These are phyloP conservation scores for Blastomussa wellsi DNA, from an alignment of 92 coral and sea anemone genomes.

Conservation along the genomic window DNA sequence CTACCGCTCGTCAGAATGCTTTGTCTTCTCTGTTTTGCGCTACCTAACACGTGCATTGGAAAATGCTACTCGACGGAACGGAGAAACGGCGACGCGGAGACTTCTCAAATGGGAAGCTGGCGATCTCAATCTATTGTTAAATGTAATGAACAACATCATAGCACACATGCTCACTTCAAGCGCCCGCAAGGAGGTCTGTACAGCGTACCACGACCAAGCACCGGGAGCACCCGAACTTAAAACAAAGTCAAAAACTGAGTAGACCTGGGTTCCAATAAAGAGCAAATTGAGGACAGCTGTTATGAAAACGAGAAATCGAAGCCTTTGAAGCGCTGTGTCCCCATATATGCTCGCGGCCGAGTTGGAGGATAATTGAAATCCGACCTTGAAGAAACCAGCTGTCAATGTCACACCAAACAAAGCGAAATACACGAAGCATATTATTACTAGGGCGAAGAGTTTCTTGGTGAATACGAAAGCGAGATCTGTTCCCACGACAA, in stretches of 20 bases:
- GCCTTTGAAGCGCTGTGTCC: conserved; percentile 8
- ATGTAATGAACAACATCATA: conserved; percentile 17
- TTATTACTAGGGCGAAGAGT: conserved; percentile 1
- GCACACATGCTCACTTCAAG: conserved; percentile 32
- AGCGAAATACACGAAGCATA: conserved; percentile 34
- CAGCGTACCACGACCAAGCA: conserved; percentile 52
- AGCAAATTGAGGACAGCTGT: conserved; percentile 15
- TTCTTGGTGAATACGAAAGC: conserved; percentile 2
- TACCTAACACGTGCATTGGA: neutral
- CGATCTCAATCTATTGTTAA: conserved; percentile 27
- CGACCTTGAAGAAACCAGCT: conserved; percentile 26
- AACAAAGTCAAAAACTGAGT: conserved; percentile 12
- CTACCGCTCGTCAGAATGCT: neutral
- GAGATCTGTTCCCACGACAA: conserved; percentile 24
- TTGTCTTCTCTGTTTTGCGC: neutral
- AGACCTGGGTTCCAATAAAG: conserved; percentile 23
- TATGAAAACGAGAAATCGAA: conserved; percentile 10
- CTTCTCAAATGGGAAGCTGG: neutral
- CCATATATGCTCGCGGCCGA: conserved; percentile 19
- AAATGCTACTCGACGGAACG: neutral
- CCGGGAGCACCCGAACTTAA: neutral
- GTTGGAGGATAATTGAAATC: conserved; percentile 25
- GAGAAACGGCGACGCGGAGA: conserved; percentile 14
- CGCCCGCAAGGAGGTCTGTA: conserved; percentile 38
- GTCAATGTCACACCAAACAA: conserved; percentile 24